Evolutionary conservation across 2,797 vertebrate genomes (phyloP), one percentile per base, ranked within the genome.

Genomic region (Esox lucius): DNA sequence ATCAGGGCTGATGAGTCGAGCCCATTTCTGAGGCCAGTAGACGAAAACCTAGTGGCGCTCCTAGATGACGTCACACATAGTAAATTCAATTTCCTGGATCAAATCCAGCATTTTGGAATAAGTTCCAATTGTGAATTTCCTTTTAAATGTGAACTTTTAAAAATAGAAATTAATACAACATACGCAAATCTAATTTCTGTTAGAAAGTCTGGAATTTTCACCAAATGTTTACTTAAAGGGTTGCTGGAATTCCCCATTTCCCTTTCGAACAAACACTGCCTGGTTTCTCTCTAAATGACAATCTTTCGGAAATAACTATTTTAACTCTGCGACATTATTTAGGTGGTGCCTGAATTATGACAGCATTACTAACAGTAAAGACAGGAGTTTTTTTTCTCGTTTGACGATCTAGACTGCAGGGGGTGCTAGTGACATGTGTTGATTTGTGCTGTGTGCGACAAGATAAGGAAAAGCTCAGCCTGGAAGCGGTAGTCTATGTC

Each of bases 11-110:
- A 81, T 86, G 84, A 93, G 87, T 88, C 85, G 85, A 93, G 87
- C 92, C 93, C 94, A 94, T 93, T 82, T 89, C 86, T 86, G 89
- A 94, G 92, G 94, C 93, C 93, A 91, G 89, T 86, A 86, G 86
- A 84, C 82, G 78, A 84, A 78, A 79, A 75, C 77, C 65, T 75
- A 84, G 85, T 86, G 93, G 93, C 94, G 94, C 94, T 84, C 80
- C 71, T 31, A 74, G 75, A 94, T 95, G 94, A 94, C 93, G 93
- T 94, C 93, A 91, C 48, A 3, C 0, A 5, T 0, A 2, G 68
- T 66, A 70, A 24, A 73, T 51, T 72, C 24, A 3, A 71, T 76
- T 80, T 83, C 78, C 81, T 78, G 70, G 51, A 72, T 72, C 67
- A 31, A 65, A 65, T 65, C 17, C 62, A 28, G 9, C 0, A 6